These are phyloP conservation scores for Asarcornis scutulata DNA, from an alignment of 2,113 vertebrate species.

Conservation along the genomic window DNA sequence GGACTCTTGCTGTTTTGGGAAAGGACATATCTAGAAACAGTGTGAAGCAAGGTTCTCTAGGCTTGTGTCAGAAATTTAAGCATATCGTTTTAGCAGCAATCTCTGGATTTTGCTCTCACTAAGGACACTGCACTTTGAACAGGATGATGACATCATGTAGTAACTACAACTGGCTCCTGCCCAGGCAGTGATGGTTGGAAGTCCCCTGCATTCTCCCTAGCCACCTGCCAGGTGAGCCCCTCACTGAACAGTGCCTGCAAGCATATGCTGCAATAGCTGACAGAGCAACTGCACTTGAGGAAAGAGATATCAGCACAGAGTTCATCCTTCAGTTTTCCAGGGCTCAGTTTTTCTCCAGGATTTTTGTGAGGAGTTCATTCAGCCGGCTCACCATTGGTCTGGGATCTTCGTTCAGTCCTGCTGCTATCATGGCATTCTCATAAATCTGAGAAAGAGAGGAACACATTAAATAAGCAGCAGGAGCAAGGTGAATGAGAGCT, in stretches of 20 bases:
- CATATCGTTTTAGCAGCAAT: background rate
- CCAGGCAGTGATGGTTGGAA: background rate
- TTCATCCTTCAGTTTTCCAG: background rate
- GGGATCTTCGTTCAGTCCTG: constrained; percentile 92
- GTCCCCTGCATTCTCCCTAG: background rate
- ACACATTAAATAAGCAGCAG: background rate
- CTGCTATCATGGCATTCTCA: constrained; percentile 97
- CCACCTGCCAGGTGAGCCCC: background rate
- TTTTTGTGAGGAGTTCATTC: constrained; percentile 89
- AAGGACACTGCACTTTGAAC: background rate
- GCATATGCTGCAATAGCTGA: background rate
- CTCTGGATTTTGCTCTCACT: background rate
- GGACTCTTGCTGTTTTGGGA: background rate
- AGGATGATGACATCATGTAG: background rate
- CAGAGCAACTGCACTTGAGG: background rate
- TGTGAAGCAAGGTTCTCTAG: background rate
- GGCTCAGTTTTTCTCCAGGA: constrained; percentile 87
- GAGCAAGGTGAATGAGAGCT: background rate
- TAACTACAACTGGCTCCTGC: background rate
- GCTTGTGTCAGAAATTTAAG: background rate
- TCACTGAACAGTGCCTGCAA: background rate
- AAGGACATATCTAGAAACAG: background rate
- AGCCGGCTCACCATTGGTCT: constrained; percentile 92
- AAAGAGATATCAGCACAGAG: background rate
- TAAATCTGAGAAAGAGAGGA: constrained; percentile 84